Evolutionary conservation across 2,797 vertebrate genomes (phyloP).

Genomic region (Notolepis coatsorum): DNA sequence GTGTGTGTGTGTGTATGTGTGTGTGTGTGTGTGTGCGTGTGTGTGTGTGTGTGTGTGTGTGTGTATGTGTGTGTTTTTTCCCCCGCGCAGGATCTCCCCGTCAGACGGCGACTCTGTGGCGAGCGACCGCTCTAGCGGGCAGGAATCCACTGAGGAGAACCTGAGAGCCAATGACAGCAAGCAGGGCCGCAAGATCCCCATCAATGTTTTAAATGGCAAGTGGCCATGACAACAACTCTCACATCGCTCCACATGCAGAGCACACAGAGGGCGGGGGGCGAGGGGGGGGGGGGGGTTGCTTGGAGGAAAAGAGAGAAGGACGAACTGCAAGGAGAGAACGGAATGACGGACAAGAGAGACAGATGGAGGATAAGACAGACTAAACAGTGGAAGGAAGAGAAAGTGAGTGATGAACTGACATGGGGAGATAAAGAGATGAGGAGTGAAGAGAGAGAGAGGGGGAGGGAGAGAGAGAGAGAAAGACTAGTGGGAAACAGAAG

Average conservation of each 20-base stretch:
- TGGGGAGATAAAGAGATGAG: not conserved
- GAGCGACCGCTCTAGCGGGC: conserved; percentile 91
- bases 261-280: conserved; percentile 21
- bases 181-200: conserved; percentile 80
- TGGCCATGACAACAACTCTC: conserved; percentile 60
- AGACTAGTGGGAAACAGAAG: too few species aligned
- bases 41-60: conserved; percentile 46
- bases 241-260: conserved; percentile 25
- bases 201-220: conserved; percentile 86
- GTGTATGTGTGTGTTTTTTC: too few species aligned
- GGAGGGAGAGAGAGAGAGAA: conserved; percentile 11
- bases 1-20: conserved; percentile 38
- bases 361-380: conserved; percentile 20
- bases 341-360: conserved; percentile 43
- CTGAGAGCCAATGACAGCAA: conserved; percentile 83
- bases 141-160: conserved; percentile 88
- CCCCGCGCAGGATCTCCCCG: conserved; percentile 86
- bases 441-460: conserved; percentile 10
- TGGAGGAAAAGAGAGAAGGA: conserved; percentile 35
- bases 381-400: conserved; percentile 1
- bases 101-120: conserved; percentile 93
- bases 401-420: not conserved
- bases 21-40: not conserved
- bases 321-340: conserved; percentile 14
- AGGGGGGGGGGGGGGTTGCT: conserved; percentile 2